phyloP scores from a whole-genome alignment of 2,888 invertebrate species.

The Fissipunctia ypsillon region DNA sequence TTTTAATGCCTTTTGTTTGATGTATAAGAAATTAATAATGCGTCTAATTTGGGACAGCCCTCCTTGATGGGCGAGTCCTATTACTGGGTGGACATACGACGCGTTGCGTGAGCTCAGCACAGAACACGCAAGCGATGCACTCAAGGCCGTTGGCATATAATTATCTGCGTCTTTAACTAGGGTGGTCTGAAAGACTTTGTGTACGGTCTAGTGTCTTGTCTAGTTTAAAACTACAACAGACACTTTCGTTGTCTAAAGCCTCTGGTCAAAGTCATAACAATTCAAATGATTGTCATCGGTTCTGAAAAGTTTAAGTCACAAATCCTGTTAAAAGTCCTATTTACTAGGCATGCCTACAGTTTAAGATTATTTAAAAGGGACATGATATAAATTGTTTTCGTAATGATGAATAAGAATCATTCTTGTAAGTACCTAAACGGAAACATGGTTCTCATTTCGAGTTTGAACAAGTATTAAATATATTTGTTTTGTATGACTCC shows the following conservation, averaged over 20 bases:
- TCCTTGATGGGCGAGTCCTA: too few relatives aligned
- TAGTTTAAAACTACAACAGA: neutral
- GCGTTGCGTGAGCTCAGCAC: too few relatives aligned
- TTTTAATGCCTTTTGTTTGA: too few relatives aligned
- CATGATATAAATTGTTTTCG: neutral
- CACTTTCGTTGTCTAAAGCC: neutral
- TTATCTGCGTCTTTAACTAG: too few relatives aligned
- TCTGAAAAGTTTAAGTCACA: neutral
- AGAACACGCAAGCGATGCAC: too few relatives aligned
- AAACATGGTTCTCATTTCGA: neutral
- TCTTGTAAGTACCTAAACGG: neutral
- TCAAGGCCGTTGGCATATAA: too few relatives aligned
- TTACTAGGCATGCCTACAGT: neutral
- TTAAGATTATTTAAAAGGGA: neutral
- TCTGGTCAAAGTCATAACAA: neutral
- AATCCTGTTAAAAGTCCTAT: neutral
- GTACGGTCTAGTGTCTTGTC: too few relatives aligned
- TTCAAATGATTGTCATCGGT: neutral
- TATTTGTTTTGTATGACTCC: slow-evolving; percentile 33
- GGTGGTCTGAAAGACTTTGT: neutral
- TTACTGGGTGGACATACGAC: too few relatives aligned
- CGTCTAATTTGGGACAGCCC: too few relatives aligned
- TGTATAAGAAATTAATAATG: too few relatives aligned
- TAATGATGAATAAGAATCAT: neutral
- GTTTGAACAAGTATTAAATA: slow-evolving; percentile 26